These are phyloP conservation scores for Laterallus jamaicensis DNA, from an alignment of 2,113 vertebrate species.

Conservation along the genomic window DNA sequence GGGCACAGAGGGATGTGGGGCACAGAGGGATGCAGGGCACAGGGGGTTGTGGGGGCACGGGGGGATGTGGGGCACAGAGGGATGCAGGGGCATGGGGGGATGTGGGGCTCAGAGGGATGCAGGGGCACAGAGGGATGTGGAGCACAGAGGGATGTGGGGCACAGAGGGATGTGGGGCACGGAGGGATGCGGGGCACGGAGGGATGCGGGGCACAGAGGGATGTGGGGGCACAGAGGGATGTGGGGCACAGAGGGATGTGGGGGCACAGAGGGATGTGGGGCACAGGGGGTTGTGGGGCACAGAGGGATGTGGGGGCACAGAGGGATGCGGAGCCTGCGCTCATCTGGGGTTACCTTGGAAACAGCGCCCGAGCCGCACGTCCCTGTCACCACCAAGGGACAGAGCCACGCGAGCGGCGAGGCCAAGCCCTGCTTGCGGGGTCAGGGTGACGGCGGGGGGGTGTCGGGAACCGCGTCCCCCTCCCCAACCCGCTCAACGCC, in stretches of 20 bases:
- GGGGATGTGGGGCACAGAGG: too few relatives aligned
- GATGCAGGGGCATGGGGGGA: too few relatives aligned
- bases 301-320: background rate
- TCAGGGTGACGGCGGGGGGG: background rate
- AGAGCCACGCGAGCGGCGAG: background rate
- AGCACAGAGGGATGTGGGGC: background rate
- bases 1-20: background rate
- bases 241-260: too few relatives aligned
- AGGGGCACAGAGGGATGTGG: background rate
- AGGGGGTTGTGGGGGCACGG: background rate
- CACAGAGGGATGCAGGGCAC: background rate
- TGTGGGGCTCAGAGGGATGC: too few relatives aligned
- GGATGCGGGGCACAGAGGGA: too few relatives aligned
- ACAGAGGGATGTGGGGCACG: background rate
- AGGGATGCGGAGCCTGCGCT: conserved; percentile 24
- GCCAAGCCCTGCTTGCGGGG: background rate
- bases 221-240: too few relatives aligned
- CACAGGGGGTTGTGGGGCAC: too few relatives aligned
- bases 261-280: background rate
- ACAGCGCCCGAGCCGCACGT: conserved; percentile 35
- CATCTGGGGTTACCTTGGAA: conserved; percentile 62
- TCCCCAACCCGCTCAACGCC: fast-evolving
- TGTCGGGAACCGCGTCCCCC: background rate
- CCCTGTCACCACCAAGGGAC: conserved; percentile 32
- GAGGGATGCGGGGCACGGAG: background rate